Conservation (phyloP, 2,888 invertebrate genomes). For the Heteropelma amictum region DNA sequence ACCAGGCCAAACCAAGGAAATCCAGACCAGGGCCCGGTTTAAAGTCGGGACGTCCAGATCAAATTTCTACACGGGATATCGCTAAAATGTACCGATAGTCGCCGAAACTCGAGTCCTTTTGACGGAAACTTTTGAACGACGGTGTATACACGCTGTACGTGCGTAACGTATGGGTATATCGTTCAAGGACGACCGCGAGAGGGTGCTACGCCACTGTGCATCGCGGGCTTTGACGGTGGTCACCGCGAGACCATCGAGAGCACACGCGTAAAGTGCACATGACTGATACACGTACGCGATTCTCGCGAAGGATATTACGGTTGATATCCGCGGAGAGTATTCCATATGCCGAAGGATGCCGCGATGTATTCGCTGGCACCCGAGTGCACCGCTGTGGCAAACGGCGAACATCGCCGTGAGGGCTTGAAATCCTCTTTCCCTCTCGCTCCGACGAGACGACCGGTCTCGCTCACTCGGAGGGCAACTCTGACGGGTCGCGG, state of each 20-base stretch:
- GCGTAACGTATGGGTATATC: conserved; percentile 36
- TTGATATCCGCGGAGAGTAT: conserved; percentile 57
- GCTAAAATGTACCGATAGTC: no score
- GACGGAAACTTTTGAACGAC: background rate
- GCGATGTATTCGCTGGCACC: conserved; percentile 42
- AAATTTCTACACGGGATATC: no score
- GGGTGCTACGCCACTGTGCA: conserved; percentile 73
- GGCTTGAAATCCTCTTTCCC: conserved; percentile 27
- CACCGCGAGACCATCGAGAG: conserved; percentile 66
- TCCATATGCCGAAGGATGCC: conserved; percentile 29
- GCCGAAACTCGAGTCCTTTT: no score
- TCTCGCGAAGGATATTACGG: conserved; percentile 46
- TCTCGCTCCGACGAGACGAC: conserved; percentile 1
- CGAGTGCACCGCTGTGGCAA: conserved; percentile 42
- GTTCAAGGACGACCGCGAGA: conserved; percentile 55
- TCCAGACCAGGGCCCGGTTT: no score
- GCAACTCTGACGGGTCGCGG: conserved; percentile 63
- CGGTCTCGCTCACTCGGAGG: conserved; percentile 58
- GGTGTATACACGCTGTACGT: conserved; percentile 10
- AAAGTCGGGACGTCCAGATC: no score
- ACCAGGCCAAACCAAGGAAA: no score
- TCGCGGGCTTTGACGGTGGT: conserved; percentile 20
- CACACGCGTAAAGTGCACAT: conserved; percentile 60
- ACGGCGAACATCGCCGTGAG: conserved; percentile 50
- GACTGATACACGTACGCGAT: conserved; percentile 12